phyloP scores from a whole-genome alignment of 2,888 invertebrate genomes.

The Drosophila buzzatii region DNA sequence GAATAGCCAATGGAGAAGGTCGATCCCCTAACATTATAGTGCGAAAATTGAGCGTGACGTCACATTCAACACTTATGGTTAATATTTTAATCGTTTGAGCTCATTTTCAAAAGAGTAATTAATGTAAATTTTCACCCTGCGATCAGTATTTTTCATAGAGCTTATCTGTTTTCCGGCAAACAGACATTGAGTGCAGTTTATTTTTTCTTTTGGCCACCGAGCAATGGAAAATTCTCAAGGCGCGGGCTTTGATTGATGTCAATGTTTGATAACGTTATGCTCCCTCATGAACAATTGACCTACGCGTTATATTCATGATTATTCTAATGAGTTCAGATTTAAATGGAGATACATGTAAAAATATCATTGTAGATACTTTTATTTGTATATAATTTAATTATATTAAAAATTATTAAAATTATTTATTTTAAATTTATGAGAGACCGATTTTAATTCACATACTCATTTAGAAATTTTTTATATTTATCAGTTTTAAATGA shows the following conservation, averaged over 20 bases:
- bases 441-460: too few relatives aligned
- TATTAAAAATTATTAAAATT: too few relatives aligned
- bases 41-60: neutral
- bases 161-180: constrained; percentile 39
- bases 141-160: neutral
- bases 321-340: neutral
- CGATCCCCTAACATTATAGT: neutral
- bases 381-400: too few relatives aligned
- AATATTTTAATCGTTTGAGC: too few relatives aligned
- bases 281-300: constrained; percentile 25
- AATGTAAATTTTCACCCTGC: neutral
- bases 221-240: constrained; percentile 55
- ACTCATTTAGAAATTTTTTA: neutral
- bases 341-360: too few relatives aligned
- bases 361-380: too few relatives aligned
- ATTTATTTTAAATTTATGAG: neutral
- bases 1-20: constrained; percentile 4
- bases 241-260: constrained; percentile 7
- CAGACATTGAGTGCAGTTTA: neutral
- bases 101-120: neutral
- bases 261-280: constrained; percentile 13
- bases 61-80: neutral
- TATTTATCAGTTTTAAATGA: too few relatives aligned
- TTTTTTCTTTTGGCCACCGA: constrained; percentile 40
- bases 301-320: constrained; percentile 1